phyloP scores from a whole-genome alignment of 2,888 invertebrate genomes.

The Neoaliturus tenellus region DNA sequence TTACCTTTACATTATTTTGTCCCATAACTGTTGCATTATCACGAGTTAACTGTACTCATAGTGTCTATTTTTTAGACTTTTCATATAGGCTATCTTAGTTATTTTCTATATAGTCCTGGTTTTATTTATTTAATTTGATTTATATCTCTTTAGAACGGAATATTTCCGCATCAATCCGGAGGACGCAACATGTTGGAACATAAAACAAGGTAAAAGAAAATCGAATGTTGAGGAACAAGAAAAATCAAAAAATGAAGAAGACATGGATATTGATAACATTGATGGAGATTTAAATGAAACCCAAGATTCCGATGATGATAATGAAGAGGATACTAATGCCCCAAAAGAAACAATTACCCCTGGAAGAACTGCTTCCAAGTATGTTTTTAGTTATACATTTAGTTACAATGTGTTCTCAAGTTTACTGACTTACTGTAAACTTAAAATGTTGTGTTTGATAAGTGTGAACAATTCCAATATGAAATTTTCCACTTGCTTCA shows the following conservation, averaged over 20 bases:
- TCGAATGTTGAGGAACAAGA: slow-evolving; percentile 41
- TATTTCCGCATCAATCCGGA: slow-evolving; percentile 78
- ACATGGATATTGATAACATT: slow-evolving; percentile 71
- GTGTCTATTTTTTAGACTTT: no score
- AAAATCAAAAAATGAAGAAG: slow-evolving; percentile 59
- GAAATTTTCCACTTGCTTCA: no score
- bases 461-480: no score
- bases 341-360: slow-evolving; percentile 40
- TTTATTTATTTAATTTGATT: no score
- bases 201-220: slow-evolving; percentile 71
- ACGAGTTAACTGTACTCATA: no score
- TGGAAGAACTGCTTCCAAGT: slow-evolving; percentile 59
- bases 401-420: no score
- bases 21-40: no score
- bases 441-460: no score
- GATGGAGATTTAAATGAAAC: slow-evolving; percentile 69
- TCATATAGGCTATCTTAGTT: no score
- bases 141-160: slow-evolving; percentile 74
- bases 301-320: slow-evolving; percentile 64
- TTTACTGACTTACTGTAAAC: no score
- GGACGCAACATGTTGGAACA: slow-evolving; percentile 76
- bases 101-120: no score
- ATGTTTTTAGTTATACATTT: slow-evolving; percentile 34
- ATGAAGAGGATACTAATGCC: slow-evolving; percentile 43
- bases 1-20: no score